Evolutionary conservation across 2,797 vertebrate species (phyloP).

Genomic region (Trachops cirrhosus): DNA sequence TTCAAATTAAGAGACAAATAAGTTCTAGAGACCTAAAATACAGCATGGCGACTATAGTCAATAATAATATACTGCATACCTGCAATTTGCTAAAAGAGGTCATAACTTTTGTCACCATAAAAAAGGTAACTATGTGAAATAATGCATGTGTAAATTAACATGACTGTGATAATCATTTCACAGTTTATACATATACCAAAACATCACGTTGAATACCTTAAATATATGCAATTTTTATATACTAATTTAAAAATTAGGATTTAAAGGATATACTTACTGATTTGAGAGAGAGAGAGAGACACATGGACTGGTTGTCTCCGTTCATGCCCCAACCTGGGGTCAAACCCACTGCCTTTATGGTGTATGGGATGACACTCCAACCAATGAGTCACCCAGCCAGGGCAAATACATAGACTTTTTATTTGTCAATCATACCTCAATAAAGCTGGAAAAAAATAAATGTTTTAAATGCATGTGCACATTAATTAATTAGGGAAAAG

Average conservation of each 20-base stretch:
- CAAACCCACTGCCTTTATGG: no score
- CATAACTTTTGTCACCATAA: neutral
- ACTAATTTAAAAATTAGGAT: neutral
- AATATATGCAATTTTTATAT: neutral
- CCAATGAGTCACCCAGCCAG: neutral
- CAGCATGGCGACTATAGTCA: neutral
- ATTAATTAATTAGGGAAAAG: neutral
- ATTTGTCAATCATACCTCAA: neutral
- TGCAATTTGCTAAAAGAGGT: neutral
- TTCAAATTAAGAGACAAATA: fast-evolving
- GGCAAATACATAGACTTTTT: neutral
- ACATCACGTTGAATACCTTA: neutral
- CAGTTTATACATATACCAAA: neutral
- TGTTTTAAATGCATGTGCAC: neutral
- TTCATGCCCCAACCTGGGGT: neutral
- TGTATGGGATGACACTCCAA: neutral
- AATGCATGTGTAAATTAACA: neutral
- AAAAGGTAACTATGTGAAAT: neutral
- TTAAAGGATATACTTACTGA: neutral
- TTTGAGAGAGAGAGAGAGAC: neutral
- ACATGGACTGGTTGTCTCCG: neutral
- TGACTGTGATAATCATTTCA: neutral
- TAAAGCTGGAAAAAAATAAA: neutral
- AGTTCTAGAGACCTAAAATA: neutral
- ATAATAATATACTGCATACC: neutral